phyloP scores from a whole-genome alignment of 2,113 vertebrate genomes.

The Monopterus albus region DNA sequence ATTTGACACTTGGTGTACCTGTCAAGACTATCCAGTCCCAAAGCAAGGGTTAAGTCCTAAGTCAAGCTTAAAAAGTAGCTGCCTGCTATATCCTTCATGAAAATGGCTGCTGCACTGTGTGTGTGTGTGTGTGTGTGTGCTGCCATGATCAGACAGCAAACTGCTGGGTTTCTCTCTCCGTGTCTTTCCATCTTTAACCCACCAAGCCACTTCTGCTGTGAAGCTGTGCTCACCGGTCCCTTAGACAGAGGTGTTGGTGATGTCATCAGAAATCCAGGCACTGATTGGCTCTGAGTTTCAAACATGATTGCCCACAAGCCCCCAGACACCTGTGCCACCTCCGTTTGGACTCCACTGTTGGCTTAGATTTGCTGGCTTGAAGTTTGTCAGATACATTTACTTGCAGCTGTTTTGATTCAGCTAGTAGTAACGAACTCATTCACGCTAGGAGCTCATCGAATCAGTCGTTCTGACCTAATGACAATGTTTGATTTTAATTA shows the following conservation, averaged over 20 bases:
- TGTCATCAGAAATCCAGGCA: not conserved
- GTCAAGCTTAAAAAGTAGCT: too few species aligned
- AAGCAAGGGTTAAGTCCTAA: too few species aligned
- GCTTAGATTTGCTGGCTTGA: not conserved
- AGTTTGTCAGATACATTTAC: too few species aligned
- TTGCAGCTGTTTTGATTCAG: not conserved
- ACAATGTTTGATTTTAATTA: too few species aligned
- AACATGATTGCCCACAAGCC: too few species aligned
- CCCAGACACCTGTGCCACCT: too few species aligned
- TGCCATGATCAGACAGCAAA: constrained; percentile 34
- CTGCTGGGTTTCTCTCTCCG: constrained; percentile 54
- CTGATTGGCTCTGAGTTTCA: not conserved
- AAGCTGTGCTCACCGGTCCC: too few species aligned
- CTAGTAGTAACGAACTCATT: not conserved
- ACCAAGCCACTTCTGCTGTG: constrained; percentile 66
- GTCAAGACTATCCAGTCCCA: too few species aligned
- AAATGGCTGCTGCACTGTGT: constrained; percentile 54
- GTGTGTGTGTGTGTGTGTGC: too few species aligned
- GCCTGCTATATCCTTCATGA: constrained; percentile 63
- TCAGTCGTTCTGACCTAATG: not conserved
- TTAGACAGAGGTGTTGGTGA: not conserved
- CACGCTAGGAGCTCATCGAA: not conserved
- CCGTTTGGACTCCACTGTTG: too few species aligned
- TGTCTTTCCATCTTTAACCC: constrained; percentile 57
- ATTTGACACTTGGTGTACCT: too few species aligned